phyloP scores from a whole-genome alignment of 1,140 invertebrate genomes.

The Hesperophylax magnus region DNA sequence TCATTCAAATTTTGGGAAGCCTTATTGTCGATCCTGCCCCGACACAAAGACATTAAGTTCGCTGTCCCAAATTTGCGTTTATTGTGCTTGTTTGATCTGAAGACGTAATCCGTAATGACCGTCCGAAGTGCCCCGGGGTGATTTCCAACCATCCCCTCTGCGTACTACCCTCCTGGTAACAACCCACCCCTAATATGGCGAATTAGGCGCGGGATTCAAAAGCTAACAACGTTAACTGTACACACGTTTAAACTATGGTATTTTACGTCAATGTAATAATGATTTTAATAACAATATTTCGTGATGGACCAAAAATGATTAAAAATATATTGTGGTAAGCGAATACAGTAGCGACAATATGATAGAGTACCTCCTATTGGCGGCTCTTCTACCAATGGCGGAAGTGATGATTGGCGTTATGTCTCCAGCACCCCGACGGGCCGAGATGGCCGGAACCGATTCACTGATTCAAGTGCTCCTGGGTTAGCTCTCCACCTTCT shows the following conservation, averaged over 20 bases:
- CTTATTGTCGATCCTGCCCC: conserved; percentile 25
- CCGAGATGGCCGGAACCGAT: too few species aligned
- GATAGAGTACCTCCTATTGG: too few species aligned
- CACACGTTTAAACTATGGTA: not conserved
- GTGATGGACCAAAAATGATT: not conserved
- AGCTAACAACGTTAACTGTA: not conserved
- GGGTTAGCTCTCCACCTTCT: too few species aligned
- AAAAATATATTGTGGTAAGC: too few species aligned
- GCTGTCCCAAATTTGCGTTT: conserved; percentile 55
- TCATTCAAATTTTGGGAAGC: too few species aligned
- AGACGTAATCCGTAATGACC: conserved; percentile 59
- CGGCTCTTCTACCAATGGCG: too few species aligned
- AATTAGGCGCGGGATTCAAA: conserved; percentile 15
- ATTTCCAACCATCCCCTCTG: conserved; percentile 34
- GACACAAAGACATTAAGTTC: conserved; percentile 44
- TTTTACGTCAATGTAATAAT: not conserved
- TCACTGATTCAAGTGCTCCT: too few species aligned
- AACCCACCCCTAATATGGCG: conserved; percentile 41
- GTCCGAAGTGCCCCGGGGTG: conserved; percentile 48
- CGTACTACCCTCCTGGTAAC: conserved; percentile 45
- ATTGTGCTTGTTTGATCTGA: conserved; percentile 59
- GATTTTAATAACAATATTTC: not conserved
- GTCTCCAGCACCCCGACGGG: too few species aligned
- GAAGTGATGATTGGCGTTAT: too few species aligned
- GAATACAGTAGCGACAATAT: too few species aligned